Evolutionary conservation across 2,888 invertebrate genomes (phyloP).

Genomic region (Troides helena): DNA sequence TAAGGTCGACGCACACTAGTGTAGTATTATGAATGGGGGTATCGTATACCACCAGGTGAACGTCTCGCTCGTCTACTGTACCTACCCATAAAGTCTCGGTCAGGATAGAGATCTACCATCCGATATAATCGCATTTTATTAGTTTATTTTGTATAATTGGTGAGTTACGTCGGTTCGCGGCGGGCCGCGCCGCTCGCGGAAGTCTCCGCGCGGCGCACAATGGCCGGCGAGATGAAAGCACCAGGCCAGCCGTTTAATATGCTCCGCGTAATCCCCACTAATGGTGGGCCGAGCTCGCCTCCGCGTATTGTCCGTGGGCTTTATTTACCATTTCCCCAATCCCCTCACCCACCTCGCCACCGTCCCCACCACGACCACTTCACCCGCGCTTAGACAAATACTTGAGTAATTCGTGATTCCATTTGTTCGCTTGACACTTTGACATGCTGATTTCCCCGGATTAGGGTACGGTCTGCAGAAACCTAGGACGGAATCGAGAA

Average conservation of each 20-base stretch:
- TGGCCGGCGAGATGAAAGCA: constrained; percentile 74
- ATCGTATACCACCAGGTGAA: no score
- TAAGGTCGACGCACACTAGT: no score
- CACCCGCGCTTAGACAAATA: constrained; percentile 2
- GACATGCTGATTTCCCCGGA: no score
- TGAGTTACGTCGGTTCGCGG: constrained; percentile 30
- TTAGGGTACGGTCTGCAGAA: no score
- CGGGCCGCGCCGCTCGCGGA: constrained; percentile 52
- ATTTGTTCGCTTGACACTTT: no score
- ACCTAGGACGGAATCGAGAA: no score
- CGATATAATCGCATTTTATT: no score
- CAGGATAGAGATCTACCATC: no score
- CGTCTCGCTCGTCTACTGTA: no score
- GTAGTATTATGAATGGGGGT: no score
- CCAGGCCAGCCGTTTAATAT: constrained; percentile 53
- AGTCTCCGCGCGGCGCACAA: constrained; percentile 58
- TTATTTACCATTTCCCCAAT: constrained; percentile 37
- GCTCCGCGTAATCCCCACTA: constrained; percentile 67
- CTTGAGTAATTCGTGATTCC: constrained; percentile 6
- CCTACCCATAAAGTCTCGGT: no score
- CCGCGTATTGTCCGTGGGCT: constrained; percentile 51
- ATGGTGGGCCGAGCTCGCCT: constrained; percentile 46
- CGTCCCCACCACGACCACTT: neutral
- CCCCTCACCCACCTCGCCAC: neutral
- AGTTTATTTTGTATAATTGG: constrained; percentile 22